Percentiles rank a stretch among this genome's conserved stretches.
Conservation (phyloP, 2,888 invertebrate species). For the Eupelmus urozonus region DNA sequence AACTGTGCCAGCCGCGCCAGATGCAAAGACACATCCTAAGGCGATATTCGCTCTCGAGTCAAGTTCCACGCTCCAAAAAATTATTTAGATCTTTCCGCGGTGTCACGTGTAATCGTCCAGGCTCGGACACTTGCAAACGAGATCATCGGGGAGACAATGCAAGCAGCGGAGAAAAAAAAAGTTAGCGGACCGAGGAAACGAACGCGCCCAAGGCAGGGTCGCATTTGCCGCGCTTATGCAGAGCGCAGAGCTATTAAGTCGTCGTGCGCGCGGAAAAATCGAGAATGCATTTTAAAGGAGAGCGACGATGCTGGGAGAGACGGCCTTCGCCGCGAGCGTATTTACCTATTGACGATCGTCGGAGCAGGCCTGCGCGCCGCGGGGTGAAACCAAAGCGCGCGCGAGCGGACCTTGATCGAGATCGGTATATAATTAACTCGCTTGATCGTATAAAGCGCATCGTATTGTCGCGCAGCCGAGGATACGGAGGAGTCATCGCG, state of each 20-base stretch:
- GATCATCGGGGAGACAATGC: conserved; percentile 4
- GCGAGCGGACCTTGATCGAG: conserved; percentile 49
- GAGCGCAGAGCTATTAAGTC: neutral
- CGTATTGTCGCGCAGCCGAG: neutral
- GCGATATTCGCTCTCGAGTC: conserved; percentile 8
- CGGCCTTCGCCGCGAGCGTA: conserved; percentile 38
- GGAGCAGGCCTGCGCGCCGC: neutral
- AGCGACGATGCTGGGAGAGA: too few relatives aligned
- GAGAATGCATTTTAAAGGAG: neutral
- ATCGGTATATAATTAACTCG: conserved; percentile 33
- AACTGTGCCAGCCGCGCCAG: conserved; percentile 69
- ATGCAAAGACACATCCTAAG: conserved; percentile 65
- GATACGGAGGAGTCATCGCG: too few relatives aligned
- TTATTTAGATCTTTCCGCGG: too few relatives aligned
- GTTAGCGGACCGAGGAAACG: neutral
- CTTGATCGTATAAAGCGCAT: neutral
- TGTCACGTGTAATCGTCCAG: too few relatives aligned
- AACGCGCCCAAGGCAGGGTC: conserved; percentile 31
- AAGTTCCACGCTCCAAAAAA: conserved; percentile 32
- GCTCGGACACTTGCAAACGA: too few relatives aligned
- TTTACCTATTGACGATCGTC: conserved; percentile 26
- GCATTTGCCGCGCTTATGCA: neutral
- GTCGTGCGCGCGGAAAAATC: neutral
- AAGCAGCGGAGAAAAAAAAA: conserved; percentile 5
- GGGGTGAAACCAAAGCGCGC: conserved; percentile 41